Base-by-base conservation (phyloP, 2,888 invertebrate genomes). In the Xestoiulus laeticollis region DNA sequence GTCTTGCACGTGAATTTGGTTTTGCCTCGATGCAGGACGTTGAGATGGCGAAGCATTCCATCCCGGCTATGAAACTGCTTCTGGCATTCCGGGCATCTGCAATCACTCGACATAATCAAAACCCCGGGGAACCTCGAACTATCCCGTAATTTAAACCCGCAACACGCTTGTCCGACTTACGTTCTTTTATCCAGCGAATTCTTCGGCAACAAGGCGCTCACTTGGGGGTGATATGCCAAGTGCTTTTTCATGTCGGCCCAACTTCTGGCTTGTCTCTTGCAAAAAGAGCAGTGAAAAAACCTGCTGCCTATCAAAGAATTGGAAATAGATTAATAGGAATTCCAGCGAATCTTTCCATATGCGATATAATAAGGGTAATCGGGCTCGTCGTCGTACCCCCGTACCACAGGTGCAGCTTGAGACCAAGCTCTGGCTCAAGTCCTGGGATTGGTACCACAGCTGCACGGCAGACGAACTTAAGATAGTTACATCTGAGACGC, bases 41-140 rank as follows among this genome's bases (percentile, higher is more conserved):
- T 59, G 59, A 59, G 59, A 22, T 59, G 59, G 14, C 59, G 59
- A 19, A n/a, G 59, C 59, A 59, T 59, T 59, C 59, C 59, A n/a
- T 59, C n/a, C 59, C 59, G 19, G 59, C 59, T 59, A n/a, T n/a
- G 19, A 59, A 59, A 59, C 59, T 59, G 59, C 59, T 59, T 59
- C n/a, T 59, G 19, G n/a, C 59, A 59, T 1, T 59, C 59, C 19
- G 59, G 59, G 5, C 59, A 59, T n/a, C 59, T 59, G 59, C 6
- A 59, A n/a, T 59, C 5, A 43, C 12, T 5, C 43, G 12, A 43
- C 12, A 43, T 43, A 43, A 43, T 43, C 43, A 43, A 43, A 43
- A 43, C 43, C 43, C 43, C n/a, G n/a, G n/a, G n/a, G n/a, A n/a
- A n/a, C n/a, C n/a, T n/a, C n/a, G n/a, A n/a, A n/a, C n/a, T n/a